Evolutionary conservation across 2,113 vertebrate genomes (phyloP), one percentile per base, ranked within the genome.

Genomic region (Nanorana parkeri): DNA sequence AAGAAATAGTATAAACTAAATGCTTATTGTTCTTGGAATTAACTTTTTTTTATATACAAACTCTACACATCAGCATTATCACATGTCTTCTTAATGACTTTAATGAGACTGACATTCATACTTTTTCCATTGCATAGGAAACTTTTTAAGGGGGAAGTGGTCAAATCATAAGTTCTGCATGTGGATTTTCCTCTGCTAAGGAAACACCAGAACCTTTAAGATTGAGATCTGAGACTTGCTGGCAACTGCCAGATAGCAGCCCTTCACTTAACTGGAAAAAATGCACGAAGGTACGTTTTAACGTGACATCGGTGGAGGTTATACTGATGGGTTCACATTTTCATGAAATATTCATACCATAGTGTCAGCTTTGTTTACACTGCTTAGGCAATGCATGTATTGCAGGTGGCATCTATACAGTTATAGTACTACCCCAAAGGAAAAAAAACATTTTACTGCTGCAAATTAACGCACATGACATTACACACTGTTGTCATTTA

Each of bases 311-410:
- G 58, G 63, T 26, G 80, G 71, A 83, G 63, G 80, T 83, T 83
- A 66, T 76, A 76, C 64, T 67, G 80, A 76, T 76, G 80, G 80
- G 63, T 83, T 83, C 52, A 51, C 80, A 68, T 83, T 83, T 75
- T 83, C 80, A 83, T 83, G 63, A 83, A 83, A 83, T 83, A 83
- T 83, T 83, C 80, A 83, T 67, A 51, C 63, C 58, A 76, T 60
- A 83, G 80, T 83, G 80, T 76, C 80, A 83, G 72, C 36, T 83
- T 83, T 83, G 71, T 68, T 76, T 83, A 76, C 80, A 26, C 72
- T 76, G 80, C 73, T 36, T 54, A 68, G 28, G 64, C 55, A 63
- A 51, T 76, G 10, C 36, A 76, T 28, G 61, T 36, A 67, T 82
- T 65, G 32, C 47, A 75, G 29, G 17, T 17, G 60, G 47, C 58